Base-by-base conservation (phyloP, 2,888 invertebrate species). In the Steromphala cineraria region DNA sequence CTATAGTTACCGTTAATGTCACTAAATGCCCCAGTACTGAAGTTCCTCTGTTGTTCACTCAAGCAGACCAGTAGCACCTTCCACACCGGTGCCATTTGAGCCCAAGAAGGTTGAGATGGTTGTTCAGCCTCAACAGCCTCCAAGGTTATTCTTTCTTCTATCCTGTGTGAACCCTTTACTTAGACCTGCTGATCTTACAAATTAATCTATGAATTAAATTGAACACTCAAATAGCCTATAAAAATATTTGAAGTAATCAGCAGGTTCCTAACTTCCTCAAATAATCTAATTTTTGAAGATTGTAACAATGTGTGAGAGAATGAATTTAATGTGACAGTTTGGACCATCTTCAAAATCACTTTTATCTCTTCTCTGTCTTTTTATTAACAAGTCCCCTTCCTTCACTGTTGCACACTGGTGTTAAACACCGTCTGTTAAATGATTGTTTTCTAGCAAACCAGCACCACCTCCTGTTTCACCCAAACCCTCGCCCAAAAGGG, bases 91-190 rank as follows among this genome's bases (percentile, higher is more conserved):
- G 53, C 67, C 31, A n/a, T 19, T 55, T 19, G 80, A 52, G 53
- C 81, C 81, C 2, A 81, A 83, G 76, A 82, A 77, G 28, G 79
- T 78, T 15, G 83, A 82, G 71, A 75, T 80, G 36, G 75, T 67
- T 31, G 21, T 78, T 19, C 46, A 56, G 36, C 76, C 78, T 19
- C 75, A 75, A 40, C 46, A 46, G 52, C 75, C 52, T 46, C 75
- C 75, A 75, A 75, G 75, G 75, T 75, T 40, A 75, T 52, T 46
- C 3, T 19, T 19, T n/a, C 24, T 62, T 62, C 62, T 62, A 24
- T 62, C 17, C 62, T 62, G 62, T 62, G 62, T 62, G 62, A 62
- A 13, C 62, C 62, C 62, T 24, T 13, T 24, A 15, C 15, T 62
- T 1, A n/a, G 8, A 56, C 56, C 56, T 56, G 56, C 56, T 56